A percentile compares a stretch with the other conserved stretches of the same genome.
Conservation (phyloP, 2,113 vertebrate genomes). For the Hypomesus transpacificus region DNA sequence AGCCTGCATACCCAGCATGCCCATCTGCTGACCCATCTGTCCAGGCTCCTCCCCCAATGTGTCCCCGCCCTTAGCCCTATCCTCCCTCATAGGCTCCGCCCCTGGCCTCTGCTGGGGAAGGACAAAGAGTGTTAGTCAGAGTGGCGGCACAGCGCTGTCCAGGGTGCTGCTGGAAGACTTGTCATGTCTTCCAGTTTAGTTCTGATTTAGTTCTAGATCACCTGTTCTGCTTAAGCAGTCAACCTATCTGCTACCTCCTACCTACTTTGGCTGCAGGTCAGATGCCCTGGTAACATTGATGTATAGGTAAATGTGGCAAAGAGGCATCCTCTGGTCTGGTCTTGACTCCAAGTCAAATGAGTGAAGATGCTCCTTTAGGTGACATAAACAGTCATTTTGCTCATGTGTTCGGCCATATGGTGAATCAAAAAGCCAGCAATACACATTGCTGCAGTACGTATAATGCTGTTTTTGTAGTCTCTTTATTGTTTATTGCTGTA, state of each 20-base stretch:
- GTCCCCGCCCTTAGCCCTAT: conserved; percentile 2
- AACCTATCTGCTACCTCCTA: conserved; percentile 22
- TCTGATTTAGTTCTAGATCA: conserved; percentile 38
- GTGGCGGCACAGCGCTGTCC: conserved; percentile 65
- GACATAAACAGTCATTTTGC: no score
- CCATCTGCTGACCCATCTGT: conserved; percentile 95
- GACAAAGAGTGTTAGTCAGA: conserved; percentile 63
- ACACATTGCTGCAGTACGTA: no score
- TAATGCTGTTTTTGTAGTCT: no score
- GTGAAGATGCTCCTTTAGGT: no score
- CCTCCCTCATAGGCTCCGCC: conserved; percentile 14
- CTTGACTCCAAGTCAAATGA: background rate
- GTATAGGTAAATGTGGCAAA: background rate
- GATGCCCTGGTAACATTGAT: background rate
- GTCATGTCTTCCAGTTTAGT: conserved; percentile 40
- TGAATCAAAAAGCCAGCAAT: no score
- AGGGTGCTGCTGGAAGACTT: conserved; percentile 67
- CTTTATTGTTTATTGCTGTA: no score
- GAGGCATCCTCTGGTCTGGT: background rate
- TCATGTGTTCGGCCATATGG: no score
- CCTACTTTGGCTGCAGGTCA: background rate
- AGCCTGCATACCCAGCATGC: conserved; percentile 61
- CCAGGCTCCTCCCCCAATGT: conserved; percentile 50
- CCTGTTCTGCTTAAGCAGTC: conserved; percentile 41
- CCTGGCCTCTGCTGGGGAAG: conserved; percentile 45